These are phyloP conservation scores for Muscidifurax raptorellus DNA, from an alignment of 1,140 invertebrate species.

Conservation along the genomic window DNA sequence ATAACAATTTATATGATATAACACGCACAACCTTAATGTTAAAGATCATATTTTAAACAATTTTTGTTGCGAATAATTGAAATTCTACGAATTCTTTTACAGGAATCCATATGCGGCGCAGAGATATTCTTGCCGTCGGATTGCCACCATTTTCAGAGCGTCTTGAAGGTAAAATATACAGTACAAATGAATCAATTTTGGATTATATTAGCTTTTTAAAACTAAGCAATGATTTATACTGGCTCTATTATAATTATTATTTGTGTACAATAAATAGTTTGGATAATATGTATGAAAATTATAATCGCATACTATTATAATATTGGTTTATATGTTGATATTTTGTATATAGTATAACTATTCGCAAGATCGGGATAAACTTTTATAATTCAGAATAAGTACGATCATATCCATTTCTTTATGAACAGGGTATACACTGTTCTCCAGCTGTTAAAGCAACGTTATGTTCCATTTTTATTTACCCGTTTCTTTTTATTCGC, in stretches of 20 bases:
- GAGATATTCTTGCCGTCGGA: conserved; percentile 61
- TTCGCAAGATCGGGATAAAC: neutral
- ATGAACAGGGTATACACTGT: neutral
- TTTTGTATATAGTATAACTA: neutral
- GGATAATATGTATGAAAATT: too few relatives aligned
- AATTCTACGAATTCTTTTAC: conserved; percentile 46
- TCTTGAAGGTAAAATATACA: conserved; percentile 61
- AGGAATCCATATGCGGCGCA: conserved; percentile 70
- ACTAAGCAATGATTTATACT: too few relatives aligned
- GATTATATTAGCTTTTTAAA: too few relatives aligned
- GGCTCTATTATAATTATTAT: too few relatives aligned
- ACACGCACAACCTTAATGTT: too few relatives aligned
- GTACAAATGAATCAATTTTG: too few relatives aligned
- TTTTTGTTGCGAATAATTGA: too few relatives aligned
- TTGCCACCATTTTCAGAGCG: conserved; percentile 58
- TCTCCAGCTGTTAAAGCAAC: neutral
- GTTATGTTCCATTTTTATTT: neutral
- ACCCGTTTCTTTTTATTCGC: neutral
- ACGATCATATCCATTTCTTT: neutral
- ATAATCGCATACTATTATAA: too few relatives aligned
- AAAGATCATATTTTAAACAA: too few relatives aligned
- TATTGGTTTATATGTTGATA: neutral
- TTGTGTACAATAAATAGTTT: too few relatives aligned
- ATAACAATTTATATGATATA: too few relatives aligned
- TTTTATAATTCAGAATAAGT: neutral